Base-by-base conservation (phyloP, 2,888 invertebrate genomes). In the Plagodis dolabraria region DNA sequence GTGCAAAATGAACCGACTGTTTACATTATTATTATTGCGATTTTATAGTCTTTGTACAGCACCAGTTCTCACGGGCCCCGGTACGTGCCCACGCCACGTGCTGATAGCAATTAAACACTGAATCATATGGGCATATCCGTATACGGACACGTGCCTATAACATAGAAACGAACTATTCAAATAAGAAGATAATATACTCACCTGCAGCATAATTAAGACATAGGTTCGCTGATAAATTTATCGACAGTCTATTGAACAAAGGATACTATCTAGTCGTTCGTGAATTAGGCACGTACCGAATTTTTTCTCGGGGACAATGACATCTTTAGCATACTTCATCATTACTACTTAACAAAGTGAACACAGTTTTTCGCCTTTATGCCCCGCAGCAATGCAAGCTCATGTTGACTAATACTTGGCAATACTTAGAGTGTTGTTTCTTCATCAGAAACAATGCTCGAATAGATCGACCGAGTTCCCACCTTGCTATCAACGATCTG, bases 1-100 rank as follows among this genome's bases (percentile, higher is more conserved):
- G 22, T 22, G 22, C 22, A 22, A 22, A 2, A 22, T 22, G 22
- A 2, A 4, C 22, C 4, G 22, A 22, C 4, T 22, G 22, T 22
- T 22, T 22, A 22, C 22, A 22, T 22, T 22, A 22, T 46, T 33
- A 44, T 33, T 40, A 22, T 53, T 53, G 51, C 38, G 33, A 22
- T 45, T 45, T 42, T 50, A 51, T 52, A 48, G 45, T 12, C 10
- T 48, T 48, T 34, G 34, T 45, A 48, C 52, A 68, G 54, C 63
- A 67, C 55, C 57, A 64, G 64, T 71, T 75, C 77, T 77, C 80
- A 76, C 76, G 75, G 76, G 71, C 72, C 77, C 66, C 67, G 66
- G 72, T 83, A 83, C 83, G 83, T 85, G 86, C 67, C 57, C 61
- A 46, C 22, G 67, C 75, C 85, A 86, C 86, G 88, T 88, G 86